phyloP scores from a whole-genome alignment of 2,113 vertebrate species.

The Microtus montanus region DNA sequence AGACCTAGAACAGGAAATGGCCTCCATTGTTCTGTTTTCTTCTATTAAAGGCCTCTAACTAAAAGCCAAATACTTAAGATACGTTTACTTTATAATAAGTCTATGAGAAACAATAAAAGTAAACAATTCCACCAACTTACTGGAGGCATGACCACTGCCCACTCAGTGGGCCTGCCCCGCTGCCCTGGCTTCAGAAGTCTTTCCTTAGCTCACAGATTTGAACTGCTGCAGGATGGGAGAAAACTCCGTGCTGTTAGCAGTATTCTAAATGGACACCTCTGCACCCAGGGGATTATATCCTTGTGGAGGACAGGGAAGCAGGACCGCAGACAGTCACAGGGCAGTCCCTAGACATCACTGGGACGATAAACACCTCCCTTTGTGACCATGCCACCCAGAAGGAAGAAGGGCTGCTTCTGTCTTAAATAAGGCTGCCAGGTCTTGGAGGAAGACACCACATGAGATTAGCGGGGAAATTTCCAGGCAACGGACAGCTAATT shows the following conservation, averaged over 20 bases:
- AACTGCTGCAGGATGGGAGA: background rate
- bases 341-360: background rate
- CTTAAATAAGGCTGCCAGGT: conserved; percentile 80
- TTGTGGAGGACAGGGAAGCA: background rate
- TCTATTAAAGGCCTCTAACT: conserved; percentile 25
- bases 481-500: conserved; percentile 83
- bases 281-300: background rate
- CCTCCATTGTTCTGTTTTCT: background rate
- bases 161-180: background rate
- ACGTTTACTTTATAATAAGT: conserved; percentile 8
- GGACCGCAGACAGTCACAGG: background rate
- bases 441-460: conserved; percentile 75
- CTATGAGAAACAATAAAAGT: conserved; percentile 39
- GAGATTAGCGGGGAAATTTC: conserved; percentile 81
- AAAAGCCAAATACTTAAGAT: conserved; percentile 31
- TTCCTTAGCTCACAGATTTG: background rate
- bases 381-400: conserved; percentile 55
- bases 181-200: background rate
- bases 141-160: background rate
- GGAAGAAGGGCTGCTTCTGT: conserved; percentile 78
- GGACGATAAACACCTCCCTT: background rate
- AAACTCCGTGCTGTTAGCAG: background rate
- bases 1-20: background rate
- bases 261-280: background rate
- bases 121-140: background rate